A percentile compares a stretch with the other conserved stretches of the same genome.
These are phyloP conservation scores for Anguilla japonica DNA, from an alignment of 2,113 vertebrate species.

Conservation along the genomic window DNA sequence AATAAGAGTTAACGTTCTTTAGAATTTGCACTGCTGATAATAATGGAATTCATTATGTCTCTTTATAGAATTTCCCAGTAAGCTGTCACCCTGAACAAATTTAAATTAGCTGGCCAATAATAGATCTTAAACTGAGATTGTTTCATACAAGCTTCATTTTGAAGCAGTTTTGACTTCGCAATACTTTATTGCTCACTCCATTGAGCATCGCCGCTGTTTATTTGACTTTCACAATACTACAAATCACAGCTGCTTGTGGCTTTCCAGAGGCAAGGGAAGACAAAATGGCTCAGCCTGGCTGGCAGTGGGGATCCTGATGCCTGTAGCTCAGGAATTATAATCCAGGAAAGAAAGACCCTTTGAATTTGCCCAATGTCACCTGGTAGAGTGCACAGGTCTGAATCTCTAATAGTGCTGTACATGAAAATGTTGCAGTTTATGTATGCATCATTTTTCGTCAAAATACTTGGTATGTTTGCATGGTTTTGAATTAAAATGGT, in stretches of 20 bases:
- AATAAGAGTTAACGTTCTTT: constrained; percentile 71
- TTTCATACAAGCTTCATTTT: constrained; percentile 59
- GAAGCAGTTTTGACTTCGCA: constrained; percentile 63
- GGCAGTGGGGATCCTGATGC: constrained; percentile 41
- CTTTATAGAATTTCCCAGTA: constrained; percentile 54
- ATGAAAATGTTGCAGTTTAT: not conserved
- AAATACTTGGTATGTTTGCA: not conserved
- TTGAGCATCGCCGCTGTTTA: constrained; percentile 59
- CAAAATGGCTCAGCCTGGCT: constrained; percentile 51
- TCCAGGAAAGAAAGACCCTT: not conserved
- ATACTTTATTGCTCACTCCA: constrained; percentile 59
- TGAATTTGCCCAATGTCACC: not conserved
- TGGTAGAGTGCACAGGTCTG: not conserved
- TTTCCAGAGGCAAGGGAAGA: constrained; percentile 43
- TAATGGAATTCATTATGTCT: constrained; percentile 72
- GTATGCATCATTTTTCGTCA: not conserved
- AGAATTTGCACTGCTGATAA: constrained; percentile 68
- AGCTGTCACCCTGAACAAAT: constrained; percentile 71
- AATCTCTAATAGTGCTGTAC: not conserved
- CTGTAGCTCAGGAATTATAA: not conserved
- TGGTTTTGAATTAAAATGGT: not conserved
- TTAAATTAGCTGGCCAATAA: constrained; percentile 68
- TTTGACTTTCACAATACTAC: constrained; percentile 65
- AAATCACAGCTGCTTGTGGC: constrained; percentile 52
- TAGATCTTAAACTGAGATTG: constrained; percentile 65